Evolutionary conservation across 1,140 invertebrate genomes (phyloP), one percentile per base, ranked within the genome.

Genomic region (Drosophila simulans): DNA sequence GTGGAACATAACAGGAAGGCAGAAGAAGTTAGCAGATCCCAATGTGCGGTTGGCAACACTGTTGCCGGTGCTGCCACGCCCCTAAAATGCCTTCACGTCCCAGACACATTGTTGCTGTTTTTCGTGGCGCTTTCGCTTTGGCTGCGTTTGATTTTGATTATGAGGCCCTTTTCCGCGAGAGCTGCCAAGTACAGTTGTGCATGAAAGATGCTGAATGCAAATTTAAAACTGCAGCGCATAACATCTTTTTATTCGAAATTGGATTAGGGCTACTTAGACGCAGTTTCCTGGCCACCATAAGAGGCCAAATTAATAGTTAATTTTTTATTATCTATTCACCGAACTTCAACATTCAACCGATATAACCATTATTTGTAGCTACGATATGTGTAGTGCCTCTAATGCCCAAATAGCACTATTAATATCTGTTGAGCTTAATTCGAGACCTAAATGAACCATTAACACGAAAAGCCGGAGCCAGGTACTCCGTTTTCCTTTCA

Each of bases 1-100:
- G 11, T 20, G 34, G 25, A 65, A 25, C 40, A 54, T 37, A 48
- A 70, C 27, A 34, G n/a, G 39, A 40, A n/a, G 35, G 17, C 25
- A 31, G 20, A 48, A 25, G 10, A 51, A 52, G 48, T 52, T 17
- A 35, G 51, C 34, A 53, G 55, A 64, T 48, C 27, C 13, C 37
- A 34, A 35, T 25, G 37, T 55, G 66, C 35, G 52, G 51, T 71
- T 71, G 64, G 52, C 68, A 71, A 71, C 68, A 71, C 68, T 71
- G 68, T 71, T 69, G 68, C 43, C 40, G 31, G 7, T 7, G n/a
- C 25, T 27, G 35, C 46, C 45, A 53, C 39, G 48, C 25, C 39
- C 20, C 15, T 5, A 20, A 45, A 45, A 25, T 15, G 48, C 27
- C 48, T 51, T 17, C 48, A 34, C 25, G n/a, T 12, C 31, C 15